Percentiles rank a stretch among this genome's conserved stretches.
Evolutionary conservation across 1,140 invertebrate species (phyloP).

Genomic region (Leptonema lineaticorne): DNA sequence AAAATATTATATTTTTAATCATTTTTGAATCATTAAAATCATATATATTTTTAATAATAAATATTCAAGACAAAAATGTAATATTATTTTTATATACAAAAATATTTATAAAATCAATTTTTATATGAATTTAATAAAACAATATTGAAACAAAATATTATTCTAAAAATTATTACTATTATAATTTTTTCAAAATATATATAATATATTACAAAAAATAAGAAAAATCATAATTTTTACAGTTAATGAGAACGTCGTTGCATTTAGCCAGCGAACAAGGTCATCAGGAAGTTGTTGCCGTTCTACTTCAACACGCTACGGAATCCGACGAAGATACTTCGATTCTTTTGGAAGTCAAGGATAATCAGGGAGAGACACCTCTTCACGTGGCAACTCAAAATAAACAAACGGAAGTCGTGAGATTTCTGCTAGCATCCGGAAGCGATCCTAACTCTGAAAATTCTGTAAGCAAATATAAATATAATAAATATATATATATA

Average conservation of each 20-base stretch:
- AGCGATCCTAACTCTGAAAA: constrained; percentile 62
- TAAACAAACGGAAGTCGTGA: constrained; percentile 72
- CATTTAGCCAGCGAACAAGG: constrained; percentile 75
- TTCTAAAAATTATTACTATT: too few relatives aligned
- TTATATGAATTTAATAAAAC: background rate
- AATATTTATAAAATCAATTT: too few relatives aligned
- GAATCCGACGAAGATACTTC: constrained; percentile 64
- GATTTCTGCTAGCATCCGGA: constrained; percentile 63
- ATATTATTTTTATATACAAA: too few relatives aligned
- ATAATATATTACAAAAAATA: constrained; percentile 51
- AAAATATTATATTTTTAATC: too few relatives aligned
- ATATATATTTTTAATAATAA: too few relatives aligned
- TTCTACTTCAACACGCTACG: constrained; percentile 51
- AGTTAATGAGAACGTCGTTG: constrained; percentile 60
- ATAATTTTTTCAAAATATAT: too few relatives aligned
- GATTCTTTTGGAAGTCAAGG: constrained; percentile 61
- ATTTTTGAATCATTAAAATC: too few relatives aligned
- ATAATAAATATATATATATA: too few relatives aligned
- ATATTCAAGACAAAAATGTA: too few relatives aligned
- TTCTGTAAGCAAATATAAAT: constrained; percentile 47
- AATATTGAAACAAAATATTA: background rate
- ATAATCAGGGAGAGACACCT: constrained; percentile 76
- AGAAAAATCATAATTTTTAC: constrained; percentile 42
- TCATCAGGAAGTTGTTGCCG: constrained; percentile 54
- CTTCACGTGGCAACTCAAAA: constrained; percentile 80